phyloP scores from a whole-genome alignment of 2,113 vertebrate species.

The Cacatua alba region DNA sequence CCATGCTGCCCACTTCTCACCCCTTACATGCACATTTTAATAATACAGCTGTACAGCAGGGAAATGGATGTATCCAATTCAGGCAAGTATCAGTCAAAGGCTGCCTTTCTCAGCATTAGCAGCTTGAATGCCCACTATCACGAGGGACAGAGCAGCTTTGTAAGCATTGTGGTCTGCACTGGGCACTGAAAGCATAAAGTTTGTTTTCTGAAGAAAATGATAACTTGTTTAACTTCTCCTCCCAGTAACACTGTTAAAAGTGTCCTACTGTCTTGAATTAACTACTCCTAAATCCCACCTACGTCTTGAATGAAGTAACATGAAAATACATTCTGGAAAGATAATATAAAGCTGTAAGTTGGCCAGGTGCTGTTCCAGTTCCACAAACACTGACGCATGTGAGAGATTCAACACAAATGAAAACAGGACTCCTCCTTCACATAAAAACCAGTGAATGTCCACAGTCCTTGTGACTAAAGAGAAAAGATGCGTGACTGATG shows the following conservation, averaged over 20 bases:
- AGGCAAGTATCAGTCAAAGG: not conserved
- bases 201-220: not conserved
- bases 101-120: not conserved
- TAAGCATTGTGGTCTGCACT: not conserved
- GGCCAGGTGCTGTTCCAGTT: not conserved
- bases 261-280: not conserved
- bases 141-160: not conserved
- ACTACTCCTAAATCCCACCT: not conserved
- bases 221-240: not conserved
- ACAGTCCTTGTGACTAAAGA: not conserved
- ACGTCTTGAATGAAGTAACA: not conserved
- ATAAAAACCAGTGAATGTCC: not conserved
- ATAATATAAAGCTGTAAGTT: not conserved
- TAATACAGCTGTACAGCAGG: not conserved
- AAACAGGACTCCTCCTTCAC: not conserved
- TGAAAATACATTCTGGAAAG: not conserved
- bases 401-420: accelerated
- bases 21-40: accelerated
- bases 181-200: not conserved
- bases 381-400: not conserved
- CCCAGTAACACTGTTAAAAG: not conserved
- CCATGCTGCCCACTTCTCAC: not conserved
- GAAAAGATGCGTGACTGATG: not conserved
- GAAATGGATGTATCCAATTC: not conserved
- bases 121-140: accelerated